phyloP scores from a whole-genome alignment of 92 coral and sea anemone genomes.

The Isaurus tuberculatus region DNA sequence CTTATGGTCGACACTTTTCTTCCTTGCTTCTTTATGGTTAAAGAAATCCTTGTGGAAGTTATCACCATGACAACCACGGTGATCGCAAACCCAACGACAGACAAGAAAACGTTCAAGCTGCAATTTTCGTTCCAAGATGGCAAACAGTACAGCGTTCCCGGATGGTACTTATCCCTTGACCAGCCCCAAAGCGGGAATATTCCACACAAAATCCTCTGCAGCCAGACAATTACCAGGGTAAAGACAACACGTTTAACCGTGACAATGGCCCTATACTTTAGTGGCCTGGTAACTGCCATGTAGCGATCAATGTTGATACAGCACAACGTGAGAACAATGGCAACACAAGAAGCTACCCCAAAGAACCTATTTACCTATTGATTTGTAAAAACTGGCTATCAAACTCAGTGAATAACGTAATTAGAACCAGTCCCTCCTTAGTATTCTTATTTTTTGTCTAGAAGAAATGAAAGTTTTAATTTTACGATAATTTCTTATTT shows the following conservation, averaged over 20 bases:
- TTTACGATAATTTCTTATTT: no score
- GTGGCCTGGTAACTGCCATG: conserved; percentile 84
- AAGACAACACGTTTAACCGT: conserved; percentile 73
- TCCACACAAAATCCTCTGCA: conserved; percentile 78
- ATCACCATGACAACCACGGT: conserved; percentile 79
- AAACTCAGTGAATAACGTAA: background rate
- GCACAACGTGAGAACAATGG: conserved; percentile 79
- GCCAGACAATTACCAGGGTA: conserved; percentile 72
- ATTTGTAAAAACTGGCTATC: background rate
- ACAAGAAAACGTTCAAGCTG: conserved; percentile 66
- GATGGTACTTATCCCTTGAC: conserved; percentile 81
- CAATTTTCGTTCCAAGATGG: conserved; percentile 79
- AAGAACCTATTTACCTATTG: conserved; percentile 87
- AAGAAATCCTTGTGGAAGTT: conserved; percentile 84
- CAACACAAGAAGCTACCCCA: conserved; percentile 74
- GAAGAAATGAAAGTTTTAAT: no score
- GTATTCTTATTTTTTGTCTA: background rate
- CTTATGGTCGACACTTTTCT: conserved; percentile 67
- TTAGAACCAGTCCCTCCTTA: background rate
- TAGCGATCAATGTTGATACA: conserved; percentile 93
- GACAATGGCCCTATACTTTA: conserved; percentile 74
- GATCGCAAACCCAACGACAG: conserved; percentile 73
- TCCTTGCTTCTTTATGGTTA: conserved; percentile 70
- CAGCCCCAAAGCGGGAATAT: conserved; percentile 81
- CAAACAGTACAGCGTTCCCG: conserved; percentile 93